These are phyloP conservation scores for Colletes collaris DNA, from an alignment of 2,888 invertebrate species.

Conservation along the genomic window DNA sequence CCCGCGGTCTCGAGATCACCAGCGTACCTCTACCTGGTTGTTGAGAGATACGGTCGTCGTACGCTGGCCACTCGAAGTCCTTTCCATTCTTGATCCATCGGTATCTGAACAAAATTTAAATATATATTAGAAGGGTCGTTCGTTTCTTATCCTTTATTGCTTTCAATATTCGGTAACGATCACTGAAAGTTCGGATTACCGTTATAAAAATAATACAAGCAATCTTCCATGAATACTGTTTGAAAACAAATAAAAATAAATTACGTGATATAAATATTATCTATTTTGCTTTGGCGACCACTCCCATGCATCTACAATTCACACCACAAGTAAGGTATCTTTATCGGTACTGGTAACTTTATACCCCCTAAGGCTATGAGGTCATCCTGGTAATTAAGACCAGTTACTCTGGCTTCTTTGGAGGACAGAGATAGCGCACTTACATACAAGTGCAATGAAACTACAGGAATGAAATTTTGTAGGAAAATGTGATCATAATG, in stretches of 20 bases:
- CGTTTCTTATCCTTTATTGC: neutral
- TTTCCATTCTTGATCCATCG: conserved; percentile 98
- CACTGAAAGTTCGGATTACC: neutral
- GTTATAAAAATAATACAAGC: neutral
- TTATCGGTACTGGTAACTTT: conserved; percentile 77
- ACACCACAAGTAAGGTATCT: conserved; percentile 68
- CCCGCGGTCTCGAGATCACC: conserved; percentile 93
- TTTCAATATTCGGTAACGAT: neutral
- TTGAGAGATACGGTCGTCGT: conserved; percentile 97
- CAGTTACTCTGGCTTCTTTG: conserved; percentile 77
- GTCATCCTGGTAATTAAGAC: conserved; percentile 82
- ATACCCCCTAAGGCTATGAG: conserved; percentile 80
- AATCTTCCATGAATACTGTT: neutral
- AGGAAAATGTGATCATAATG: conserved; percentile 24
- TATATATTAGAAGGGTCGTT: neutral
- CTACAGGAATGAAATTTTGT: conserved; percentile 52
- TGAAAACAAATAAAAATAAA: conserved; percentile 9
- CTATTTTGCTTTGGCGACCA: conserved; percentile 50
- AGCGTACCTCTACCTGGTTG: conserved; percentile 97
- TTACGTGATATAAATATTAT: neutral
- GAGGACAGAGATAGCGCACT: conserved; percentile 54
- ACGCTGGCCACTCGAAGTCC: conserved; percentile 96
- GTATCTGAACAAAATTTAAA: conserved; percentile 85
- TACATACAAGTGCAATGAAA: conserved; percentile 55
- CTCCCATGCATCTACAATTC: conserved; percentile 61